A percentile compares a stretch with the other conserved stretches of the same genome.
phyloP scores from a whole-genome alignment of 2,797 vertebrate genomes.

The Hoplostethus mediterraneus region DNA sequence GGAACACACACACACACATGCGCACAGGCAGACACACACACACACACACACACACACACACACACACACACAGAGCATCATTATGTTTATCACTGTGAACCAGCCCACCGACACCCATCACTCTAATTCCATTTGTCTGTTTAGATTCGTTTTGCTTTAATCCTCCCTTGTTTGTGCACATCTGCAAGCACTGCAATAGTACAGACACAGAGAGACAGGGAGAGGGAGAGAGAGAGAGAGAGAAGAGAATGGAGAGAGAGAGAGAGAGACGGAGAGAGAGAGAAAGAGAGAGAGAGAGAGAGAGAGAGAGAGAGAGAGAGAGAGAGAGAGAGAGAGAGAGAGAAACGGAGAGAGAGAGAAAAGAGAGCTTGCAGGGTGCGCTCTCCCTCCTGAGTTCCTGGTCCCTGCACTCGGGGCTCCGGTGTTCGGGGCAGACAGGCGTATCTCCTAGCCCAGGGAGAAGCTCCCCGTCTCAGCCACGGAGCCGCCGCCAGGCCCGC shows the following conservation, averaged over 20 bases:
- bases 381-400: conserved; percentile 68
- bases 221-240: conserved; percentile 20
- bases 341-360: conserved; percentile 33
- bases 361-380: conserved; percentile 59
- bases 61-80: conserved; percentile 80
- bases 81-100: conserved; percentile 88
- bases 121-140: conserved; percentile 90
- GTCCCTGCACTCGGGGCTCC: conserved; percentile 67
- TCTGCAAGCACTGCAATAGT: conserved; percentile 82
- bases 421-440: conserved; percentile 70
- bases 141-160: conserved; percentile 89
- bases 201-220: conserved; percentile 55
- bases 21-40: neutral
- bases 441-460: conserved; percentile 79
- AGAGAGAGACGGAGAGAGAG: neutral
- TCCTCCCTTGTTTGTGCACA: conserved; percentile 88
- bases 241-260: conserved; percentile 48
- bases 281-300: conserved; percentile 50
- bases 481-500: conserved; percentile 76
- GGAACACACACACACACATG: conserved; percentile 57
- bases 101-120: conserved; percentile 88
- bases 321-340: conserved; percentile 18
- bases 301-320: conserved; percentile 22
- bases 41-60: conserved; percentile 64
- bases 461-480: conserved; percentile 75